Percentiles rank a stretch among this genome's conserved stretches.
These are phyloP conservation scores for Mus spretus DNA, from an alignment of 2,797 vertebrate species.

Conservation along the genomic window DNA sequence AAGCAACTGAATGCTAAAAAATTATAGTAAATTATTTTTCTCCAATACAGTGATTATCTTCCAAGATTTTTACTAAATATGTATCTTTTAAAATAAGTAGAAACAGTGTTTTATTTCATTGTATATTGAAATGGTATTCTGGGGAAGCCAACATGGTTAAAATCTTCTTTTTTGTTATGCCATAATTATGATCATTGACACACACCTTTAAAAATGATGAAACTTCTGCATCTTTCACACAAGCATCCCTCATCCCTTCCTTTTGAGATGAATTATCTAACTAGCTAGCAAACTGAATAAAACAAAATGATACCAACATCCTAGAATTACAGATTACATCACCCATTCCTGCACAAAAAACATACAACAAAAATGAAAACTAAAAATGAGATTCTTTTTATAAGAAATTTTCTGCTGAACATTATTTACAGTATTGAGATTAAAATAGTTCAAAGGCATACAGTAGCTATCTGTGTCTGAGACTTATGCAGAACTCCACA, in stretches of 20 bases:
- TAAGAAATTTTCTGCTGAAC: conserved; percentile 6
- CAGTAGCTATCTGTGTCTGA: neutral
- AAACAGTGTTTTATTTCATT: neutral
- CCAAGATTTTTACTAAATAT: conserved; percentile 15
- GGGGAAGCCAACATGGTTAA: neutral
- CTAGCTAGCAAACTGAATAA: neutral
- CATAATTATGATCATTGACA: neutral
- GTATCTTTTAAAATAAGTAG: neutral
- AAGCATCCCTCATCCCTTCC: neutral
- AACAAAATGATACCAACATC: neutral
- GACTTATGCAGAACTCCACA: neutral
- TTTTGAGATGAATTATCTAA: neutral
- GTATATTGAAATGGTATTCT: neutral
- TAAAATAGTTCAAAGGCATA: neutral
- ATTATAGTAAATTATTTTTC: neutral
- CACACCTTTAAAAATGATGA: neutral
- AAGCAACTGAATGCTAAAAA: conserved; percentile 33
- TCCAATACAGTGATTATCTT: neutral
- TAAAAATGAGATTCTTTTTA: neutral
- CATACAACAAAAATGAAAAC: neutral
- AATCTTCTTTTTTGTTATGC: neutral
- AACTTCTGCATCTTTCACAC: neutral
- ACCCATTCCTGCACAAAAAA: conserved; percentile 11
- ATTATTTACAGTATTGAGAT: neutral
- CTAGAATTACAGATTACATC: neutral